Conservation (phyloP, 1,140 invertebrate species). For the Trichonephila clavipes region DNA sequence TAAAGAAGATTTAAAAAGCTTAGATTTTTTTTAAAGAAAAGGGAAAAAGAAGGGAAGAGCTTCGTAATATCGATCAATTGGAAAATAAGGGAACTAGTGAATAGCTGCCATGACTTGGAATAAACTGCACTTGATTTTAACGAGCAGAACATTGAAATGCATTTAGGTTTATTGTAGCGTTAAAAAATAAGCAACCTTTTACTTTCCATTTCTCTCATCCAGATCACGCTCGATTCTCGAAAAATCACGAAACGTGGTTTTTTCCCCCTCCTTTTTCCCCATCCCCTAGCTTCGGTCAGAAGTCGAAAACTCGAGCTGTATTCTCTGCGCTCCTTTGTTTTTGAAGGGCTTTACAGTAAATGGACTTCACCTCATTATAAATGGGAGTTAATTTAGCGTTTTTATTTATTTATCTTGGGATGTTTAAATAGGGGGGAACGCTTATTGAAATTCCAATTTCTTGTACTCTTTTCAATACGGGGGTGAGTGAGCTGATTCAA, state of each 20-base stretch:
- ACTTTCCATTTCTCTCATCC: conserved; percentile 67
- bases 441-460: conserved; percentile 64
- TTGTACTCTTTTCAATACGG: conserved; percentile 35
- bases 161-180: conserved; percentile 75
- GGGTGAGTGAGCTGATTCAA: conserved; percentile 6
- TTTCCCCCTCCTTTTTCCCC: conserved; percentile 19
- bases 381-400: conserved; percentile 74
- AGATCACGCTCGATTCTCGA: conserved; percentile 54
- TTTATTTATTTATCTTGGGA: conserved; percentile 71
- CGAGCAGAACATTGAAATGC: conserved; percentile 71
- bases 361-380: conserved; percentile 69
- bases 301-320: background rate
- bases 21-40: conserved; percentile 37
- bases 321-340: conserved; percentile 61
- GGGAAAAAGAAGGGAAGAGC: conserved; percentile 13
- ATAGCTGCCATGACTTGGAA: conserved; percentile 57
- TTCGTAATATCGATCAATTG: background rate
- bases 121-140: conserved; percentile 75
- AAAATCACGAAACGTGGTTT: conserved; percentile 48
- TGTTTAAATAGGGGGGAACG: conserved; percentile 54
- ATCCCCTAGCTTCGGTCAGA: background rate
- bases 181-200: conserved; percentile 76
- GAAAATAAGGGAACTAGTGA: conserved; percentile 47
- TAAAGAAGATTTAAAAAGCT: conserved; percentile 33
- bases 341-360: conserved; percentile 60